Evolutionary conservation across 2,888 invertebrate species (phyloP), one percentile per base, ranked within the genome.

Genomic region (Machimus atricapillus): DNA sequence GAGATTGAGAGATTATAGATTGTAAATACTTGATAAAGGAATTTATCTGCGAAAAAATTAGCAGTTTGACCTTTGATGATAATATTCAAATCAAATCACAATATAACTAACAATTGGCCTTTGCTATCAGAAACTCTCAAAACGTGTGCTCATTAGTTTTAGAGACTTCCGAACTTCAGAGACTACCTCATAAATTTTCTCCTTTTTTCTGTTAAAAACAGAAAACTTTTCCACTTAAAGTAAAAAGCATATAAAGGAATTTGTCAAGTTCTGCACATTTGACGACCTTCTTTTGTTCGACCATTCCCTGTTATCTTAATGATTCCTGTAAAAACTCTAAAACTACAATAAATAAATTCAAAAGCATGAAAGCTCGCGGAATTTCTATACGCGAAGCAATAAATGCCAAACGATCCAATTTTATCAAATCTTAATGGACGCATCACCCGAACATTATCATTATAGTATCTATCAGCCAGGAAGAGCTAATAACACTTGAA

Each of bases 391-490:
- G 81, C 34, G 27, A 52, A 31, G 34, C 27, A 27, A 56, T 78
- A 40, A 81, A 52, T 34, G 56, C 9, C 81, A 81, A 81, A 52
- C 46, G 52, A 31, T 52, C 27, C 81, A 56, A 81, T 81, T 81
- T 81, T 81, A 23, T 81, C 81, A 81, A 81, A 81, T 81, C 81
- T 81, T 81, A 81, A 81, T 81, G 81, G 81, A 56, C 56, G 37
- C 31, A 56, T 81, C 31, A 52, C 27, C 46, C 31, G 34, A 34
- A 27, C 56, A 81, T 56, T 81, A 81, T 56, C 81, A 31, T 56
- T 81, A 52, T 56, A 56, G 52, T 81, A 81, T 52, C 66, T 66
- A 12, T 66, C 81, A 56, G 27, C 27, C 81, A 27, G 52, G 81
- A 81, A 56, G 52, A 31, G 37, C 52, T 81, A 81, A 81, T 81